Evolutionary conservation across 2,888 invertebrate genomes (phyloP).

Genomic region (Idaea dimidiata): DNA sequence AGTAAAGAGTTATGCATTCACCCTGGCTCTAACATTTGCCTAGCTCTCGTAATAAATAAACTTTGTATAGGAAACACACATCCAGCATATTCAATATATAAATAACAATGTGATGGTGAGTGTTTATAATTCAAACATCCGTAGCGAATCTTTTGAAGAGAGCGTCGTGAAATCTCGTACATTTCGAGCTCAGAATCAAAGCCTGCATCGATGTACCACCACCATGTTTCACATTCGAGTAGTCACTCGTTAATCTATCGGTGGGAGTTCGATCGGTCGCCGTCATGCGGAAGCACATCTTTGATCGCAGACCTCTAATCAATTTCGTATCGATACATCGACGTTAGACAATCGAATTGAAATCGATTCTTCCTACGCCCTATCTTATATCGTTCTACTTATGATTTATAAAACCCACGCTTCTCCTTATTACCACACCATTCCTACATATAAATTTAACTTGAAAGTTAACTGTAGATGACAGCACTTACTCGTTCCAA

Average conservation of each 20-base stretch:
- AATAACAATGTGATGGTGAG: not conserved
- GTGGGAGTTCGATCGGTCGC: constrained; percentile 45
- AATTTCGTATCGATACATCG: constrained; percentile 61
- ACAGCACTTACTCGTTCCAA: constrained; percentile 3
- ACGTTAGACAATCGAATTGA: constrained; percentile 45
- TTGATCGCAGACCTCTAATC: constrained; percentile 65
- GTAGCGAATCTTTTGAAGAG: not conserved
- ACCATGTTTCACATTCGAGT: constrained; percentile 37
- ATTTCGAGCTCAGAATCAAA: constrained; percentile 22
- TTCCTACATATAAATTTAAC: not conserved
- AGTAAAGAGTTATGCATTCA: not conserved
- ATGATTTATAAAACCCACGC: constrained; percentile 37
- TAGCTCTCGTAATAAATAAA: not conserved
- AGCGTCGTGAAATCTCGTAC: not conserved
- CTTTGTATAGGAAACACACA: not conserved
- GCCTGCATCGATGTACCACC: constrained; percentile 24
- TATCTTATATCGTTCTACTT: constrained; percentile 1
- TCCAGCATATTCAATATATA: not conserved
- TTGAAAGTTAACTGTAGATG: not conserved
- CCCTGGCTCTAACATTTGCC: not conserved
- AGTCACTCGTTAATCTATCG: constrained; percentile 46
- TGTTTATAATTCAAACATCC: not conserved
- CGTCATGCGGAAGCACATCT: constrained; percentile 69
- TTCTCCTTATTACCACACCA: constrained; percentile 7
- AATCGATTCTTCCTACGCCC: constrained; percentile 59